phyloP scores from a whole-genome alignment of 2,113 vertebrate genomes.

The Laticauda laticaudata region DNA sequence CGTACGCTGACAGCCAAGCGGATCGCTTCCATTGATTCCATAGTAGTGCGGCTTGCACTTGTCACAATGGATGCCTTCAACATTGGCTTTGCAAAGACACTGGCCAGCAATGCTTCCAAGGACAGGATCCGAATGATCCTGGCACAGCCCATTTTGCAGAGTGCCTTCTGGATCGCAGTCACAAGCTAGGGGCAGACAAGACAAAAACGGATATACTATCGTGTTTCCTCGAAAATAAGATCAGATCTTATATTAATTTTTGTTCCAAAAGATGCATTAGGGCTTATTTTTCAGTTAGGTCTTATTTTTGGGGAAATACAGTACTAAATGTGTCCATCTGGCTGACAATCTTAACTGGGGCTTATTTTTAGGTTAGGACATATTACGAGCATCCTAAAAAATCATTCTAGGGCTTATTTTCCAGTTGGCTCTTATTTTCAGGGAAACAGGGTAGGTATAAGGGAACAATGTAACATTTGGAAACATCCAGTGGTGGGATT shows the following conservation, averaged over 20 bases:
- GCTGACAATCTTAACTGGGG: too few relatives aligned
- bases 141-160: constrained; percentile 66
- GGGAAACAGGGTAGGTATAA: too few relatives aligned
- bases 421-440: too few relatives aligned
- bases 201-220: not conserved
- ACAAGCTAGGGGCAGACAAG: constrained; percentile 71
- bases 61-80: constrained; percentile 79
- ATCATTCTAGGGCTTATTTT: too few relatives aligned
- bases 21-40: constrained; percentile 66
- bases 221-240: too few relatives aligned
- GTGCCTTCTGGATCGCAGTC: constrained; percentile 75
- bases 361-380: too few relatives aligned
- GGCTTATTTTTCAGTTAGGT: too few relatives aligned
- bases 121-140: constrained; percentile 63
- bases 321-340: too few relatives aligned
- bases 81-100: constrained; percentile 80
- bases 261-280: too few relatives aligned
- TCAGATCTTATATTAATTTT: too few relatives aligned
- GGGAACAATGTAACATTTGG: not conserved
- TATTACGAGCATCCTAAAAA: too few relatives aligned
- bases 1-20: constrained; percentile 78
- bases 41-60: constrained; percentile 77
- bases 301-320: too few relatives aligned
- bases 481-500: not conserved
- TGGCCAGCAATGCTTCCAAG: constrained; percentile 57